A percentile compares a stretch with the other conserved stretches of the same genome.
phyloP scores from a whole-genome alignment of 2,797 vertebrate genomes.

The Delichon dasypus region DNA sequence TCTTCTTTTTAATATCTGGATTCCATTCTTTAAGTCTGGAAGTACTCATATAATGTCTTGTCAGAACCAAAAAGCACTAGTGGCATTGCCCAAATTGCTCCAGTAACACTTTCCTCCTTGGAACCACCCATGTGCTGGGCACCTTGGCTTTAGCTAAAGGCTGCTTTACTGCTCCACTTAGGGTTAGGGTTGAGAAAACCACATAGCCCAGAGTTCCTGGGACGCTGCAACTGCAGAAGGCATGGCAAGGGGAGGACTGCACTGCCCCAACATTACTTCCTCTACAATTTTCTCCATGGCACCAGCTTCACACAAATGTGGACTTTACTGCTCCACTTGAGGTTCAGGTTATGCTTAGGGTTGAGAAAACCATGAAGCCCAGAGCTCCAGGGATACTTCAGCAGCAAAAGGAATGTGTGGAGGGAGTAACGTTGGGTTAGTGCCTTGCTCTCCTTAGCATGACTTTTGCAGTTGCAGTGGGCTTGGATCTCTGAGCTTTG shows the following conservation, averaged over 20 bases:
- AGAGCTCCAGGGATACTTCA: background rate
- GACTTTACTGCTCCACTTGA: background rate
- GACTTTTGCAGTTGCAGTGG: background rate
- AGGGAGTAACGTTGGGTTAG: background rate
- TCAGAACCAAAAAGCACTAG: background rate
- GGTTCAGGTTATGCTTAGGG: background rate
- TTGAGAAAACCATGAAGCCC: background rate
- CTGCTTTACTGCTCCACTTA: background rate
- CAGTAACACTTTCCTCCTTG: background rate
- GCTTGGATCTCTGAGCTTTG: background rate
- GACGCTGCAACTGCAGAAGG: background rate
- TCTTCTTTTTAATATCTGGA: background rate
- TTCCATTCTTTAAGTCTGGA: background rate
- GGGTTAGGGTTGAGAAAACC: background rate
- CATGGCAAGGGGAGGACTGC: background rate
- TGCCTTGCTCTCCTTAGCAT: background rate
- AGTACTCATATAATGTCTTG: background rate
- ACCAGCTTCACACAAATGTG: background rate
- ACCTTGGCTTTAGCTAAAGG: background rate
- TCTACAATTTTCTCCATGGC: background rate
- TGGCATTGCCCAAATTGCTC: background rate
- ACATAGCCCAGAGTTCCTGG: background rate
- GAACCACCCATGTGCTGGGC: background rate
- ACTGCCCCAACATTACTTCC: background rate
- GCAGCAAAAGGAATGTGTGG: background rate